Conservation (phyloP, 1,140 invertebrate species). For the Drosophila takahashii region DNA sequence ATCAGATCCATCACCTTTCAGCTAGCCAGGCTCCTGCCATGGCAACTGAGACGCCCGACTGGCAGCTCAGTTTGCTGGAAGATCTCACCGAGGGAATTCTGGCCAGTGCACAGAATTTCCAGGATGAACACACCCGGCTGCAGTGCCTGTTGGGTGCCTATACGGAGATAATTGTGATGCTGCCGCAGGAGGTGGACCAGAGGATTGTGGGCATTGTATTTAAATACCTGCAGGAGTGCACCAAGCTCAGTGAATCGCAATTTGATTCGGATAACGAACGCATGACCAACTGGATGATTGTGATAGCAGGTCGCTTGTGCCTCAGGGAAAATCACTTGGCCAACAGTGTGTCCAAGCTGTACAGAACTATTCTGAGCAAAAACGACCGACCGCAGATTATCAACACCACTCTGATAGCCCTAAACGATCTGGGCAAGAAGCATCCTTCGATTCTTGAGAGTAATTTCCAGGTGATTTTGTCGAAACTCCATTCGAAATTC, state of each 20-base stretch:
- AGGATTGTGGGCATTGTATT: conserved; percentile 62
- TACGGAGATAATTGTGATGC: conserved; percentile 67
- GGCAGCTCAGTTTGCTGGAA: conserved; percentile 45
- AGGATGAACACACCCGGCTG: conserved; percentile 51
- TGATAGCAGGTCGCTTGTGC: conserved; percentile 68
- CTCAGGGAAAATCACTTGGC: conserved; percentile 62
- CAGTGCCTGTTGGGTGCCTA: conserved; percentile 64
- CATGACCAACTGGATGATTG: conserved; percentile 80
- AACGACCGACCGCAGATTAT: conserved; percentile 80
- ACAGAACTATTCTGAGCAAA: conserved; percentile 54
- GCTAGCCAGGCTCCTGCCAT: conserved; percentile 47
- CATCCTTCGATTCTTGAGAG: conserved; percentile 71
- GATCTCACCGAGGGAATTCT: conserved; percentile 38
- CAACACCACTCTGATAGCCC: conserved; percentile 72
- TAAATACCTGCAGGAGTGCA: conserved; percentile 65
- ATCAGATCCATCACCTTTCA: conserved; percentile 58
- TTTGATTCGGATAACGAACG: conserved; percentile 79
- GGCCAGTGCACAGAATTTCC: conserved; percentile 39
- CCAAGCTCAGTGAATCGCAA: conserved; percentile 57
- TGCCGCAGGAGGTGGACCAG: conserved; percentile 28
- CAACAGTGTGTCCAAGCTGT: conserved; percentile 49
- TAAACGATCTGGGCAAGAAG: conserved; percentile 79
- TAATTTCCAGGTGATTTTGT: conserved; percentile 68
- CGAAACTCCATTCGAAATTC: conserved; percentile 67
- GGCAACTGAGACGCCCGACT: conserved; percentile 20